These are phyloP conservation scores for Eristalinus sepulchralis DNA, from an alignment of 2,888 invertebrate species.

Conservation along the genomic window DNA sequence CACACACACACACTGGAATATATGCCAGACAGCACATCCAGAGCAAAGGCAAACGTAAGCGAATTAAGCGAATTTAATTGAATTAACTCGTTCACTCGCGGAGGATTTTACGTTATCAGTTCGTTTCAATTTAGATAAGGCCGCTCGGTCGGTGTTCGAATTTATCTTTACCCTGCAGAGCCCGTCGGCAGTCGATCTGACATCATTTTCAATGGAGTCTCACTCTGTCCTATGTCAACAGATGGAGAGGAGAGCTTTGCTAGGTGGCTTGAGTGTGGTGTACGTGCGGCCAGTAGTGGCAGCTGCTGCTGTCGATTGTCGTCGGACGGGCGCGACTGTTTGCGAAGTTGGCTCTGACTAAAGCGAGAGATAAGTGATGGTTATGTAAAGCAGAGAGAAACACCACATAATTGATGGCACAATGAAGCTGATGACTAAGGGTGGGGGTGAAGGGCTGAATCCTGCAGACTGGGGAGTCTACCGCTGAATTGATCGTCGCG, in stretches of 20 bases:
- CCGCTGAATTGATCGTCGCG: no score
- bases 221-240: constrained; percentile 53
- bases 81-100: constrained; percentile 63
- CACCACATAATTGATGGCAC: constrained; percentile 4
- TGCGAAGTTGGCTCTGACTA: constrained; percentile 21
- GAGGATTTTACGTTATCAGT: constrained; percentile 58
- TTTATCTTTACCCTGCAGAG: constrained; percentile 21
- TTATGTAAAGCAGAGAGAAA: constrained; percentile 1
- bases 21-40: neutral
- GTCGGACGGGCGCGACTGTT: constrained; percentile 33
- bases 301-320: constrained; percentile 44
- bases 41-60: constrained; percentile 40
- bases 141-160: constrained; percentile 25
- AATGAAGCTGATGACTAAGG: constrained; percentile 6
- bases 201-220: neutral
- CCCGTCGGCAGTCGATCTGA: constrained; percentile 20
- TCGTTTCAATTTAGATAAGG: constrained; percentile 66
- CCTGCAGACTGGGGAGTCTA: neutral
- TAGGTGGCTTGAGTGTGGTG: neutral
- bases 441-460: neutral
- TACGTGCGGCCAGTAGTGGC: constrained; percentile 22
- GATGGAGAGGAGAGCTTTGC: neutral
- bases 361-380: constrained; percentile 14
- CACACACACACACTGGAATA: neutral
- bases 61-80: constrained; percentile 68